phyloP scores from a whole-genome alignment of 2,797 vertebrate species.

The Chelonia mydas region DNA sequence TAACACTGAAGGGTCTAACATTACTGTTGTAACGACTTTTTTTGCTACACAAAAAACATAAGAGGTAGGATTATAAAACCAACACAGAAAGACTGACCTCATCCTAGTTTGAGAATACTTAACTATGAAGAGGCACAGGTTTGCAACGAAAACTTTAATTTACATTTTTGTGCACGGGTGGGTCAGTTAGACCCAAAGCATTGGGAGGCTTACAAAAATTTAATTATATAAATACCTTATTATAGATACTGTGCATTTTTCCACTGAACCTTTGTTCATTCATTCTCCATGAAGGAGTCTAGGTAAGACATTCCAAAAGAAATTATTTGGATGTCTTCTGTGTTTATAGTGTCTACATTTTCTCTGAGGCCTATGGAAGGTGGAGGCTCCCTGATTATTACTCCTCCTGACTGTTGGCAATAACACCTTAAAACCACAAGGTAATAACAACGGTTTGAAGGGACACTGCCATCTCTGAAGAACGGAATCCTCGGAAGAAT shows the following conservation, averaged over 20 bases:
- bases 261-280: not conserved
- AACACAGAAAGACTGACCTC: not conserved
- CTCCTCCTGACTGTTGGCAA: not conserved
- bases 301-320: not conserved
- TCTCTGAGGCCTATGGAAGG: not conserved
- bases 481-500: not conserved
- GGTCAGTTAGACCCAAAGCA: not conserved
- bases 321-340: not conserved
- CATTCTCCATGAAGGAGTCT: not conserved
- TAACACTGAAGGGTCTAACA: not conserved
- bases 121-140: not conserved
- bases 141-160: not conserved
- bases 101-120: not conserved
- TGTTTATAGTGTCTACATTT: not conserved
- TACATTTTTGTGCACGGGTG: not conserved
- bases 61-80: not conserved
- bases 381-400: fast-evolving
- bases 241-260: not conserved
- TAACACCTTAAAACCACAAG: fast-evolving
- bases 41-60: not conserved
- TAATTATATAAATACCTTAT: not conserved
- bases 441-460: not conserved
- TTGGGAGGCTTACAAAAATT: not conserved
- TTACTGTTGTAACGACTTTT: not conserved
- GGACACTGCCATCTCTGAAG: not conserved